These are phyloP conservation scores for Anastrepha ludens DNA, from an alignment of 1,140 invertebrate species.

Conservation along the genomic window DNA sequence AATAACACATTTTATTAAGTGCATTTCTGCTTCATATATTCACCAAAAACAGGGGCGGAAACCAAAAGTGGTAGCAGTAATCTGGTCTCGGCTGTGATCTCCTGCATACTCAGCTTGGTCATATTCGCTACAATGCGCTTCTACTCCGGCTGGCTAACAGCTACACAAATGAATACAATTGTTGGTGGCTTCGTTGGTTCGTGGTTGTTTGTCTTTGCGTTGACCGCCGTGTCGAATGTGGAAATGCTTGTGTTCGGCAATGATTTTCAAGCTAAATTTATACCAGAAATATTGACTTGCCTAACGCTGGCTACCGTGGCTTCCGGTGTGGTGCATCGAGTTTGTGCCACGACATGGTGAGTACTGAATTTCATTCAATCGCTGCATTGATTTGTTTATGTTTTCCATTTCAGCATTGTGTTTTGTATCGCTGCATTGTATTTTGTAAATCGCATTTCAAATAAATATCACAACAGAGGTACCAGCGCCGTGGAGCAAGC, in stretches of 20 bases:
- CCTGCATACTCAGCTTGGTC: constrained; percentile 67
- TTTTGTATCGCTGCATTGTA: constrained; percentile 71
- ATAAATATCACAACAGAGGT: constrained; percentile 66
- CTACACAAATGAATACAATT: constrained; percentile 67
- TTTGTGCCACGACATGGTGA: constrained; percentile 72
- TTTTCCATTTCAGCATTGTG: constrained; percentile 62
- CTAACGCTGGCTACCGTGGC: constrained; percentile 65
- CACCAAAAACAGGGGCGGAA: neutral
- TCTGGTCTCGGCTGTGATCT: constrained; percentile 61
- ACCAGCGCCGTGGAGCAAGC: constrained; percentile 56
- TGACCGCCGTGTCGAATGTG: constrained; percentile 70
- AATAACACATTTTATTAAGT: no score
- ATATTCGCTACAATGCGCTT: constrained; percentile 70
- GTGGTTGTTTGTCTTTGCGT: constrained; percentile 63
- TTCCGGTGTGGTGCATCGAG: constrained; percentile 71
- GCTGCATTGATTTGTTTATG: neutral
- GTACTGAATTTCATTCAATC: neutral
- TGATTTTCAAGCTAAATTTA: constrained; percentile 71
- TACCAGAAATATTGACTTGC: constrained; percentile 72
- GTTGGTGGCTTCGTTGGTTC: constrained; percentile 67
- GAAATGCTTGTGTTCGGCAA: constrained; percentile 69
- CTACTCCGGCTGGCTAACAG: constrained; percentile 69
- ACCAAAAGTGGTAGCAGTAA: constrained; percentile 45
- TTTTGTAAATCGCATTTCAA: constrained; percentile 71
- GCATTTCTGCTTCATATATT: neutral